phyloP scores from a whole-genome alignment of 2,113 vertebrate genomes.

The Willisornis vidua region DNA sequence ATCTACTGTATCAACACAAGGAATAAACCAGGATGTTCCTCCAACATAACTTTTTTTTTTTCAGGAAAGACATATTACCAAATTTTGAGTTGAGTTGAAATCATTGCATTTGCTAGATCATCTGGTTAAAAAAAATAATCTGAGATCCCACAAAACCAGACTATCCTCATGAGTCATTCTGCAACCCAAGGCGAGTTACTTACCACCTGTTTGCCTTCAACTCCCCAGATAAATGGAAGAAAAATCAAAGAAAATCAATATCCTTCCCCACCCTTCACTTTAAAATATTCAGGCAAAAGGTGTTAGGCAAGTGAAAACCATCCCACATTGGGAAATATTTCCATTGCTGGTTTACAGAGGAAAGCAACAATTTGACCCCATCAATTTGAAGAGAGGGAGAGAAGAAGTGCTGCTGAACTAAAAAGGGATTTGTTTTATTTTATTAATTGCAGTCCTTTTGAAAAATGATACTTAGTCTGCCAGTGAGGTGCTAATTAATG shows the following conservation, averaged over 20 bases:
- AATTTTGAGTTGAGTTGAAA: constrained; percentile 7
- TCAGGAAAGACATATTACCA: neutral
- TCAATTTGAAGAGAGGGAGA: neutral
- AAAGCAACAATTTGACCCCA: constrained; percentile 16
- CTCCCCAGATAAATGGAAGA: neutral
- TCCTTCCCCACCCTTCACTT: neutral
- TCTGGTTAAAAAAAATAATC: neutral
- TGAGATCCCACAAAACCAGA: neutral
- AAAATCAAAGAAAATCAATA: constrained; percentile 11
- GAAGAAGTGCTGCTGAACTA: neutral
- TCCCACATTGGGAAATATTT: accelerated
- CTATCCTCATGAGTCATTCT: neutral
- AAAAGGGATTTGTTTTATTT: constrained; percentile 31
- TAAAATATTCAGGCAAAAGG: neutral
- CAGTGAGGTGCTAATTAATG: constrained; percentile 44
- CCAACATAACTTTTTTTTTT: neutral
- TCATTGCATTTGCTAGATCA: neutral
- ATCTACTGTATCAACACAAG: neutral
- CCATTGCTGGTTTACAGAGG: neutral
- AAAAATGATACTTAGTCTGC: constrained; percentile 34
- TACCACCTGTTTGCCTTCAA: neutral
- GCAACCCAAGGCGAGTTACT: neutral
- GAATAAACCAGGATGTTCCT: constrained; percentile 21
- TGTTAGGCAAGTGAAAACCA: neutral
- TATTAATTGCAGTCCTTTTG: constrained; percentile 48